Evolutionary conservation across 2,797 vertebrate species (phyloP).

Genomic region (Scarus forsteni): DNA sequence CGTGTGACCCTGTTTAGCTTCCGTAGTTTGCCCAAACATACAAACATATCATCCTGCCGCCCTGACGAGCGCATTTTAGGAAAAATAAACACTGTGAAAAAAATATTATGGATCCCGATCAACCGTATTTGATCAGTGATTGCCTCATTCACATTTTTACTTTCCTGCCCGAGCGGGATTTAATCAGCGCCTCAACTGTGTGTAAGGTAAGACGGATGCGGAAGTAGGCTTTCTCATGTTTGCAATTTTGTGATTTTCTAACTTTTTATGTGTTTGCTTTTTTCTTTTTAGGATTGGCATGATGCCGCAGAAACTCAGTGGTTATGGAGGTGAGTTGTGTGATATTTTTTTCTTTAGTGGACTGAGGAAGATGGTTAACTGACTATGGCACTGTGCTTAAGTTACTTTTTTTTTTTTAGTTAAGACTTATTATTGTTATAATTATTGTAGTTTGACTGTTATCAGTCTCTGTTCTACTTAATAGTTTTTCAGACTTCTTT

Average conservation of each 20-base stretch:
- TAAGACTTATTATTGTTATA: too few species aligned
- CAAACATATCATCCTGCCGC: accelerated
- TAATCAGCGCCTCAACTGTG: conserved; percentile 79
- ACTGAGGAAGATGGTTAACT: too few species aligned
- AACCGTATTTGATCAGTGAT: conserved; percentile 65
- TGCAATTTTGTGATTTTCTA: too few species aligned
- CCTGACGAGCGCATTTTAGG: background rate
- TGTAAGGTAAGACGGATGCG: conserved; percentile 80
- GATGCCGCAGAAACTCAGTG: conserved; percentile 76
- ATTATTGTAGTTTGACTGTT: too few species aligned
- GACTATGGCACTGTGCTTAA: too few species aligned
- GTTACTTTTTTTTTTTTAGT: too few species aligned
- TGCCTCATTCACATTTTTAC: conserved; percentile 83
- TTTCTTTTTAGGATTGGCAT: conserved; percentile 72
- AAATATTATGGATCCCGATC: conserved; percentile 55
- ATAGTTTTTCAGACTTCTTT: too few species aligned
- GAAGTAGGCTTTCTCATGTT: conserved; percentile 48
- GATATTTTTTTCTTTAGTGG: background rate
- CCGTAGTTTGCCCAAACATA: conserved; percentile 49
- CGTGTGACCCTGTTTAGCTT: conserved; percentile 33
- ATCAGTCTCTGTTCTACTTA: too few species aligned
- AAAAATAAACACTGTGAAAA: accelerated
- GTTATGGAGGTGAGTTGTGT: conserved; percentile 78
- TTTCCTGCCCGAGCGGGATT: conserved; percentile 78
- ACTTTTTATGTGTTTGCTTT: background rate